Conservation (phyloP, 1,140 invertebrate genomes). For the Ceratina calcarata region DNA sequence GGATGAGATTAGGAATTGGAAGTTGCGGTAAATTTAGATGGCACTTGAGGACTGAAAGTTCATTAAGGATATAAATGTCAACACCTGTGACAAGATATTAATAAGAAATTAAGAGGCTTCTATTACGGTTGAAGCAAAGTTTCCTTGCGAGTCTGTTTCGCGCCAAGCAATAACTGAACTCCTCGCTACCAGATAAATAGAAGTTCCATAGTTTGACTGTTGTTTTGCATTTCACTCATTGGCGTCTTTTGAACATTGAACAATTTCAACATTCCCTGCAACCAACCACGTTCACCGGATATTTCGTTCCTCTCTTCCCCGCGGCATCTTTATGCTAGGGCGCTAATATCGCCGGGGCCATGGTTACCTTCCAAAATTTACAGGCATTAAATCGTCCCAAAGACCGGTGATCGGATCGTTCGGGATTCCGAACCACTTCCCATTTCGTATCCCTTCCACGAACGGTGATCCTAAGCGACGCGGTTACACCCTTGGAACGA, state of each 20-base stretch:
- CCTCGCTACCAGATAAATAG: not conserved
- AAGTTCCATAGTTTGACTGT: not conserved
- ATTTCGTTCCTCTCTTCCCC: not conserved
- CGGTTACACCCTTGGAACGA: constrained; percentile 50
- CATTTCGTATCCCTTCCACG: constrained; percentile 4
- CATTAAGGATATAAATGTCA: no score
- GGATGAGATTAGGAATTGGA: no score
- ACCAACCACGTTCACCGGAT: not conserved
- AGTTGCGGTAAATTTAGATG: not conserved
- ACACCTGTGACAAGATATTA: no score
- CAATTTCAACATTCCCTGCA: constrained; percentile 17
- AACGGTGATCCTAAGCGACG: constrained; percentile 1
- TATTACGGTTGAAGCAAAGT: not conserved
- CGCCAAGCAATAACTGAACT: not conserved
- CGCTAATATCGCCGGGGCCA: constrained; percentile 13
- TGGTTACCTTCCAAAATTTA: constrained; percentile 41
- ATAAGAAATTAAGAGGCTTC: not conserved
- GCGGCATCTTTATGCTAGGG: not conserved
- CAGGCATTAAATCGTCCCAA: constrained; percentile 49
- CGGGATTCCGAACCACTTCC: not conserved
- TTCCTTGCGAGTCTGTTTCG: not conserved
- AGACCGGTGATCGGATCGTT: constrained; percentile 25
- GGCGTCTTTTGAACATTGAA: constrained; percentile 56
- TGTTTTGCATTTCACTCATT: constrained; percentile 34
- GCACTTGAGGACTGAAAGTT: not conserved